Base-by-base conservation (phyloP, 2,113 vertebrate species). In the Atractosteus spatula region DNA sequence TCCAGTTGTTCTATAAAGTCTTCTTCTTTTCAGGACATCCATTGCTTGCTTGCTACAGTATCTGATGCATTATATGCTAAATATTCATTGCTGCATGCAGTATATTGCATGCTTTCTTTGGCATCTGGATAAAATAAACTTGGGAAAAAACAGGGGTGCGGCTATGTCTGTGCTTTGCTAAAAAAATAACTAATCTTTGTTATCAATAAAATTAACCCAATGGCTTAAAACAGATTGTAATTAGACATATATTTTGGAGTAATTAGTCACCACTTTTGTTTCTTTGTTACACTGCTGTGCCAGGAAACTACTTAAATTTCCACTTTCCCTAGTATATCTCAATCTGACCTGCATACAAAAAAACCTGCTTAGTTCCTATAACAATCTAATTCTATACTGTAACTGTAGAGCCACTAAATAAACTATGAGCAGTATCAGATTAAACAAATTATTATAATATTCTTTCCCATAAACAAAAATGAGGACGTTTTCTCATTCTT, bases 161-260 rank as follows among this genome's bases (percentile, higher is more conserved):
- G 85, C 90, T 92, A 89, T 87, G 84, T 89, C 10, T 29, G 12
- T 13, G 11, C 57, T 59, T 80, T 90, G 89, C 90, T 90, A 91
- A 92, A 91, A 88, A 88, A 83, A 90, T 91, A 92, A 90, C 91
- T 87, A 91, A 87, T 91, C 87, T 91, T 91, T 84, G 87, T 85
- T 90, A 90, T 90, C 90, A 92, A 90, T 92, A 90, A 90, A 90
- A 89, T 66, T 79, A 90, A 86, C 82, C 89, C 90, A 92, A 90
- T 91, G 91, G 91, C 87, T 88, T 89, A 91, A 91, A 92, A 83
- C 87, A 90, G 86, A 89, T 80, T 89, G 88, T 91, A 91, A 92
- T 91, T 91, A 89, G 86, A 85, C 57, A 59, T 13, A 7, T 59
- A 59, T 59, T 59, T 59, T 59, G 57, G 3, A 29, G 29, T 29